Evolutionary conservation across 2,797 vertebrate species (phyloP).

Genomic region (Synaphobranchus kaupii): DNA sequence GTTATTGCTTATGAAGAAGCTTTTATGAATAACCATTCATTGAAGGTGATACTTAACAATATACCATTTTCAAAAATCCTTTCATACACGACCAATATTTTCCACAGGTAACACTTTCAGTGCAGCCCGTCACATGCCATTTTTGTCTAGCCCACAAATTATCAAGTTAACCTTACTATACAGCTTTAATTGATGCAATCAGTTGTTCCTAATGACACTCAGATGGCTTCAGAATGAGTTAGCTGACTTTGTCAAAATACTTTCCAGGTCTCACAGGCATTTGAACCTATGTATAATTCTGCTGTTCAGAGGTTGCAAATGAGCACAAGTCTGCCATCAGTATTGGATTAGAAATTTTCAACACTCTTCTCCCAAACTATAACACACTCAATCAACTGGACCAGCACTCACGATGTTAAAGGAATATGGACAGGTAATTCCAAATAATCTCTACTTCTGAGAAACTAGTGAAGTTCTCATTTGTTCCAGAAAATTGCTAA

Average conservation of each 20-base stretch:
- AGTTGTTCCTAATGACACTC: neutral
- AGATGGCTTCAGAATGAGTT: neutral
- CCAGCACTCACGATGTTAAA: neutral
- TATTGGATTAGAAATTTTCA: neutral
- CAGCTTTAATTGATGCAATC: neutral
- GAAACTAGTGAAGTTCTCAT: neutral
- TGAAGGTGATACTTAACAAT: too few relatives aligned
- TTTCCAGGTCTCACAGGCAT: neutral
- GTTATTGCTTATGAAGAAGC: too few relatives aligned
- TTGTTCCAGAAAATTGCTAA: neutral
- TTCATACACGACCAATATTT: too few relatives aligned
- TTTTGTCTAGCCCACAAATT: too few relatives aligned
- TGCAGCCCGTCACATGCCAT: too few relatives aligned
- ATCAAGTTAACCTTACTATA: neutral
- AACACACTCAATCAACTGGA: slow-evolving; percentile 13
- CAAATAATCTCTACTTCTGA: neutral
- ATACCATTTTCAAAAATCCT: too few relatives aligned
- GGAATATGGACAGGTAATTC: neutral
- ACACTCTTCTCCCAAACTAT: slow-evolving; percentile 19
- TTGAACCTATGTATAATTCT: neutral
- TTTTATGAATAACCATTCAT: too few relatives aligned
- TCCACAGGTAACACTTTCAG: too few relatives aligned
- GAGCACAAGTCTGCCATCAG: neutral
- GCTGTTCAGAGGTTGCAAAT: neutral
- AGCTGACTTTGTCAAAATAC: neutral